These are phyloP conservation scores for Drosophila mayri DNA, from an alignment of 1,140 invertebrate species.

Conservation along the genomic window DNA sequence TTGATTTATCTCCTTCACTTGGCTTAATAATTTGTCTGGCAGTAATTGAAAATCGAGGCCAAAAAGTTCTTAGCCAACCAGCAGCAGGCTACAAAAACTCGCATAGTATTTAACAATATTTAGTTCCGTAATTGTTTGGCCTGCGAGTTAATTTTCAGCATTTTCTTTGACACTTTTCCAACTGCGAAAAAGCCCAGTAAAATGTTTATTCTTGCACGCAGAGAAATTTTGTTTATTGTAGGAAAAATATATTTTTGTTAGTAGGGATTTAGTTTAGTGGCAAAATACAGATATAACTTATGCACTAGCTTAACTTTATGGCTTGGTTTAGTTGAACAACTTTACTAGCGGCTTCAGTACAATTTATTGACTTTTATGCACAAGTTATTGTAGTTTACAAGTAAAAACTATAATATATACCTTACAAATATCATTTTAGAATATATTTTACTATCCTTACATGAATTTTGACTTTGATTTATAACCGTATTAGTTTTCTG, in stretches of 20 bases:
- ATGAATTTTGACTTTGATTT: neutral
- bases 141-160: slow-evolving; percentile 26
- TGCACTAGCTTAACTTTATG: neutral
- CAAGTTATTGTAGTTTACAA: neutral
- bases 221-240: neutral
- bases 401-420: neutral
- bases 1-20: slow-evolving; percentile 52
- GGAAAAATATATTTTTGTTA: neutral
- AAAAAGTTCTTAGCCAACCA: slow-evolving; percentile 24
- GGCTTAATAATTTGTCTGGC: slow-evolving; percentile 39
- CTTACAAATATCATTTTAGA: neutral
- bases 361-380: neutral
- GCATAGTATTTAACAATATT: slow-evolving; percentile 27
- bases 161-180: slow-evolving; percentile 51
- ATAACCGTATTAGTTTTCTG: neutral
- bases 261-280: neutral
- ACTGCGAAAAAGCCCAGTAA: slow-evolving; percentile 42
- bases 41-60: slow-evolving; percentile 40
- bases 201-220: slow-evolving; percentile 19
- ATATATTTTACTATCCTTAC: neutral
- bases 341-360: neutral
- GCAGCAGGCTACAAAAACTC: slow-evolving; percentile 12
- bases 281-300: neutral
- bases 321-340: neutral
- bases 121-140: slow-evolving; percentile 39